A percentile compares a stretch with the other conserved stretches of the same genome.
Evolutionary conservation across 2,797 vertebrate species (phyloP).

Genomic region (Sparus aurata): DNA sequence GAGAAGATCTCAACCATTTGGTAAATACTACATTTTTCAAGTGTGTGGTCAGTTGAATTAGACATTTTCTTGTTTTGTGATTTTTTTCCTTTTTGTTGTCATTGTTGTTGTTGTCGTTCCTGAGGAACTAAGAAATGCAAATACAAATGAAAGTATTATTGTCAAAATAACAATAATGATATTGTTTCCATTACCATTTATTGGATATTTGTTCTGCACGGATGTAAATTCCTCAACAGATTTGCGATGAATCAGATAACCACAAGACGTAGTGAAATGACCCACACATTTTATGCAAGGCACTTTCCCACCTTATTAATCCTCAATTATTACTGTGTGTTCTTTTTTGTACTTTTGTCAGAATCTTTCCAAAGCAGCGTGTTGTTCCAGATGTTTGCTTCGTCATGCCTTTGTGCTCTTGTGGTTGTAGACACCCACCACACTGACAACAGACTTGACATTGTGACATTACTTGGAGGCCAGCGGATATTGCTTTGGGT

Average conservation of each 20-base stretch:
- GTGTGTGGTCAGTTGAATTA: not conserved
- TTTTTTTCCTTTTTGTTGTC: not conserved
- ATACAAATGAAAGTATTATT: not conserved
- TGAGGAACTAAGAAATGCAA: not conserved
- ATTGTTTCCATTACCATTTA: not conserved
- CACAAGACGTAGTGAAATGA: not conserved
- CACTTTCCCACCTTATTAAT: constrained; percentile 7
- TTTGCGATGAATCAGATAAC: not conserved
- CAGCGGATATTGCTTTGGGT: constrained; percentile 20
- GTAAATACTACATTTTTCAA: too few species aligned
- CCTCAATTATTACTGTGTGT: not conserved
- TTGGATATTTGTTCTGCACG: not conserved
- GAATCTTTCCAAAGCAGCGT: not conserved
- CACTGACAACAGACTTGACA: constrained; percentile 4
- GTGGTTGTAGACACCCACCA: constrained; percentile 17
- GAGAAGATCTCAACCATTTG: too few species aligned
- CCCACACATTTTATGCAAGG: not conserved
- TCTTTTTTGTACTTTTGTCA: not conserved
- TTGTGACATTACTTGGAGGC: not conserved
- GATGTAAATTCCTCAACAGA: not conserved
- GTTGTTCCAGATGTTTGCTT: constrained; percentile 3
- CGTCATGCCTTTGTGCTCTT: not conserved
- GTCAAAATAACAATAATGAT: not conserved
- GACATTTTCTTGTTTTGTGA: not conserved
- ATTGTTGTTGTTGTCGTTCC: not conserved